Evolutionary conservation across 2,797 vertebrate species (phyloP), one percentile per base, ranked within the genome.

Genomic region (Discoglossus pictus): DNA sequence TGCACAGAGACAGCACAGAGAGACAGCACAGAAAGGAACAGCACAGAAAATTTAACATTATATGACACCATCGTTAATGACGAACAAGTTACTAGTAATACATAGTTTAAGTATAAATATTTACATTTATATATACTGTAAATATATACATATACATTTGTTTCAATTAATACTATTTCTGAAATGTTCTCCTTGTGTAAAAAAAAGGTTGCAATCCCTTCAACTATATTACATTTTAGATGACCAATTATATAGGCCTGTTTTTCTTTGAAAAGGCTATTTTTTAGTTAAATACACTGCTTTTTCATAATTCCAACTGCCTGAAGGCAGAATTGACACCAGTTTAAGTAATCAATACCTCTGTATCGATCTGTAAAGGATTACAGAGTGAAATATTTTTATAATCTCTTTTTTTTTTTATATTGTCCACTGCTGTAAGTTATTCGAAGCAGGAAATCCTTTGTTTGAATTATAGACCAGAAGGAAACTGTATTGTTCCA

Each of bases 201-300:
- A n/a, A n/a, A n/a, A n/a, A n/a, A n/a, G n/a, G n/a, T n/a, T n/a
- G n/a, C n/a, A n/a, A n/a, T n/a, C n/a, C n/a, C n/a, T n/a, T n/a
- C n/a, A n/a, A n/a, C n/a, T n/a, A n/a, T n/a, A n/a, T n/a, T n/a
- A n/a, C n/a, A n/a, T n/a, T n/a, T n/a, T 20, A 21, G 17, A 24
- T 52, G 52, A 63, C 50, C 52, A 53, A 64, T 24, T 44, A 34
- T 31, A 44, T 53, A 53, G 43, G 23, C 48, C 61, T 25, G 15
- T 20, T 40, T 27, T 52, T 40, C 47, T 10, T 17, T 36, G 2
- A 36, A 7, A 2, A 36, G 35, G 12, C 13, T 34, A 53, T 53
- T 53, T 53, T 53, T 31, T 53, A n/a, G n/a, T 8, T 46, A 46
- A 35, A 46, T 15, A n/a, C 20, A 18, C 3, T 24, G 31, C 48